These are phyloP conservation scores for Geopemphigus sp. DNA, from an alignment of 1,140 invertebrate species.

Conservation along the genomic window DNA sequence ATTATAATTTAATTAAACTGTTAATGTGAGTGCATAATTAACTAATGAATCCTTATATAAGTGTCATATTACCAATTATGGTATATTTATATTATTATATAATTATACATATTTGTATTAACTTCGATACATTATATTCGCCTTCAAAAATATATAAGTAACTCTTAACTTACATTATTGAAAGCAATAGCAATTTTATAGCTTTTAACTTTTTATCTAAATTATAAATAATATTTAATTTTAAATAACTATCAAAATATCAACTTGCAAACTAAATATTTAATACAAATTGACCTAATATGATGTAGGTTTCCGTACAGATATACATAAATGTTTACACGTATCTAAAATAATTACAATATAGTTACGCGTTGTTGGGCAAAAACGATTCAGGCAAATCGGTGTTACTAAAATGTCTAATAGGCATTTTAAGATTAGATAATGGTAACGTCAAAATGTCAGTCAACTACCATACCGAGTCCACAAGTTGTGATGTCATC, in stretches of 20 bases:
- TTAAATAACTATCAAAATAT: background rate
- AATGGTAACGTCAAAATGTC: background rate
- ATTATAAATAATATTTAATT: background rate
- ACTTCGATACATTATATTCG: background rate
- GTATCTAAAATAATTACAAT: background rate
- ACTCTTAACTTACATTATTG: background rate
- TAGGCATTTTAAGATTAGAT: conserved; percentile 2
- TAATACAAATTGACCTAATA: too few relatives aligned
- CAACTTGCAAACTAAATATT: too few relatives aligned
- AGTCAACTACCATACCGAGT: background rate
- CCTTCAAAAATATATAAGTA: background rate
- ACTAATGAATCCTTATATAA: background rate
- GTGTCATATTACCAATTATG: conserved; percentile 12
- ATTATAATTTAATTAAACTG: background rate
- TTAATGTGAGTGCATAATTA: background rate
- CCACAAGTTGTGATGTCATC: background rate
- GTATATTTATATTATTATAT: too few relatives aligned
- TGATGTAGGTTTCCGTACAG: background rate
- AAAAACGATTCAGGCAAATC: conserved; percentile 23
- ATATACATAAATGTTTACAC: background rate
- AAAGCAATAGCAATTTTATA: background rate
- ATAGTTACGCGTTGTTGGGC: conserved; percentile 25
- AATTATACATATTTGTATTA: background rate
- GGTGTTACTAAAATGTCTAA: conserved; percentile 5
- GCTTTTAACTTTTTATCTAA: background rate